Evolutionary conservation across 2,888 invertebrate species (phyloP).

Genomic region (Apamea anceps): DNA sequence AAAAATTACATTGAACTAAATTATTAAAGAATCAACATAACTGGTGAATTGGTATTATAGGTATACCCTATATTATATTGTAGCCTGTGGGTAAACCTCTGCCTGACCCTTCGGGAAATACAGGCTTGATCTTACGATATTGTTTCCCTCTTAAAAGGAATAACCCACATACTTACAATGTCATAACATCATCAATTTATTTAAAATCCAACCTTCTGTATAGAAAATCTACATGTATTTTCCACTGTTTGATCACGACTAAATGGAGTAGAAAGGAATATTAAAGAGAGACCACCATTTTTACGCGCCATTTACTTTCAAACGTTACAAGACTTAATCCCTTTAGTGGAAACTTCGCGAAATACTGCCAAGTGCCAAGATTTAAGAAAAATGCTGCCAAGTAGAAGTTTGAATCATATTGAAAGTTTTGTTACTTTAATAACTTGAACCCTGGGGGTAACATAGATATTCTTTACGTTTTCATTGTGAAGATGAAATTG

Average conservation of each 20-base stretch:
- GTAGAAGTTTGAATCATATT: constrained; percentile 59
- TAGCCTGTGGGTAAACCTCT: too few species aligned
- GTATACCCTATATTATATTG: too few species aligned
- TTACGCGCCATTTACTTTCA: constrained; percentile 55
- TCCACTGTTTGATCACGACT: constrained; percentile 45
- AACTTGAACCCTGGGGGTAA: constrained; percentile 51
- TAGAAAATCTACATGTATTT: constrained; percentile 38
- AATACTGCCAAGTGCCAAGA: constrained; percentile 60
- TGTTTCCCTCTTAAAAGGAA: background rate
- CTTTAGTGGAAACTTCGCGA: constrained; percentile 58
- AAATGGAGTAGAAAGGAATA: constrained; percentile 54
- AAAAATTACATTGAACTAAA: too few species aligned
- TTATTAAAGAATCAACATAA: too few species aligned
- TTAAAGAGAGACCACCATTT: constrained; percentile 58
- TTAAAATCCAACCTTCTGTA: background rate
- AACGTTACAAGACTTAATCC: constrained; percentile 61
- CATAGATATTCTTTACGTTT: constrained; percentile 54
- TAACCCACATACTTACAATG: background rate
- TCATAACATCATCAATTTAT: background rate
- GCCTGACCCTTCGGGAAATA: too few species aligned
- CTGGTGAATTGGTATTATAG: too few species aligned
- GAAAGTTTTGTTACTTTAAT: constrained; percentile 60
- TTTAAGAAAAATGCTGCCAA: constrained; percentile 58
- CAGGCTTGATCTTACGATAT: too few species aligned
- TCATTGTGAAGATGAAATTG: constrained; percentile 43